Evolutionary conservation across 2,888 invertebrate species (phyloP), one percentile per base, ranked within the genome.

Genomic region (Zaprionus obscuricornis): DNA sequence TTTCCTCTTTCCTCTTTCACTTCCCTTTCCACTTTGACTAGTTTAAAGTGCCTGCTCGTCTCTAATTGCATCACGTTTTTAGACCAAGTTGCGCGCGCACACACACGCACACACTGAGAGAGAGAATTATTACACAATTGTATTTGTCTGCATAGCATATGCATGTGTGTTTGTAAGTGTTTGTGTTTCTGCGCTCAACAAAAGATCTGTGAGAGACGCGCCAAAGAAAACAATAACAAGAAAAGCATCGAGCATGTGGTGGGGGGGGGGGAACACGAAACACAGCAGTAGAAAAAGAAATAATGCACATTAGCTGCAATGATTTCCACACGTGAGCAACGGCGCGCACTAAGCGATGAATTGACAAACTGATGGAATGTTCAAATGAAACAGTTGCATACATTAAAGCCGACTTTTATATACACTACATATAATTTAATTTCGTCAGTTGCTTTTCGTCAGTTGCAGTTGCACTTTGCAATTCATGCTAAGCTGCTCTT

Each of bases 31-130:
- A 22, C 26, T 3, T 10, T 13, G 13, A 3, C 36, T 5, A 29
- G 29, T 51, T 59, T 56, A 45, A 65, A 70, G 58, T 74, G 71
- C 43, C 70, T 57, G 74, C 84, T 72, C n/a, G n/a, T n/a, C n/a
- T n/a, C n/a, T 81, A 81, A 81, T 81, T 86, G 87, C 87, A 86
- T 81, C 81, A 81, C 81, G 81, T 81, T 79, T 86, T 79, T 86
- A 79, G 86, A 86, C 64, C 78, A 76, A 68, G 58, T 62, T 72
- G 45, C 62, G 68, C 67, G 55, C 31, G 49, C 68, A 76, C 20
- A 49, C 40, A 57, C 59, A 67, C 42, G 60, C 67, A 46, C 29
- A 60, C 45, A 68, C n/a, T n/a, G n/a, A n/a, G n/a, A n/a, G n/a
- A n/a, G 63, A 10, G 66, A 66, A 85, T 85, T 77, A 84, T 79